Percentiles rank a stretch among this genome's conserved stretches.
phyloP scores from a whole-genome alignment of 2,113 vertebrate species.

The Geothlypis trichas region DNA sequence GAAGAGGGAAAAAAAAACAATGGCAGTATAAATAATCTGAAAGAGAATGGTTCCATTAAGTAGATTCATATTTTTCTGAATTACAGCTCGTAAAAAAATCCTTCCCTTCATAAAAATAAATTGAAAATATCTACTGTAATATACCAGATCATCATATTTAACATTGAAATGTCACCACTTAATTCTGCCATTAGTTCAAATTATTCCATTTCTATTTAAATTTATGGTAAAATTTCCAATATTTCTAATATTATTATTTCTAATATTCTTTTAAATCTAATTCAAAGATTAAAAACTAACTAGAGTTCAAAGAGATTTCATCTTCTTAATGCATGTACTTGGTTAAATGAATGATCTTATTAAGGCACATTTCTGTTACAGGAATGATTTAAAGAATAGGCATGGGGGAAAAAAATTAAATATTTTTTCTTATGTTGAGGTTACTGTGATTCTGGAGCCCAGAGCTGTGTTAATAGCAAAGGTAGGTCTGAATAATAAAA shows the following conservation, averaged over 20 bases:
- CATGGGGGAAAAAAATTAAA: not conserved
- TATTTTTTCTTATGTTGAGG: slow-evolving; percentile 55
- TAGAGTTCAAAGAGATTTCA: slow-evolving; percentile 64
- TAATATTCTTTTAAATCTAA: slow-evolving; percentile 71
- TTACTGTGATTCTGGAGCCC: not conserved
- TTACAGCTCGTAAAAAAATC: slow-evolving; percentile 68
- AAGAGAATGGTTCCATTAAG: slow-evolving; percentile 67
- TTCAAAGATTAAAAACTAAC: slow-evolving; percentile 67
- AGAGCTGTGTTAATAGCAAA: slow-evolving; percentile 30
- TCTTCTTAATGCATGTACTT: slow-evolving; percentile 50
- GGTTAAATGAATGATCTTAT: slow-evolving; percentile 57
- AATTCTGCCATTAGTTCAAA: slow-evolving; percentile 75
- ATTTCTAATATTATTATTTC: slow-evolving; percentile 63
- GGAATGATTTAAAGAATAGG: slow-evolving; percentile 58
- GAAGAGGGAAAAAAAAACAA: slow-evolving; percentile 1
- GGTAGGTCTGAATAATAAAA: not conserved
- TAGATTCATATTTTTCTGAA: slow-evolving; percentile 66
- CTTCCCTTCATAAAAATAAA: slow-evolving; percentile 64
- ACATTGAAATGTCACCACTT: slow-evolving; percentile 76
- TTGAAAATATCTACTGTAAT: slow-evolving; percentile 71
- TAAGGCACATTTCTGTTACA: slow-evolving; percentile 20
- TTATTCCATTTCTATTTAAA: slow-evolving; percentile 78
- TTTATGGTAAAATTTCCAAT: slow-evolving; percentile 80
- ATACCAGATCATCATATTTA: slow-evolving; percentile 77
- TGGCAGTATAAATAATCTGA: not conserved